These are phyloP conservation scores for Psophia crepitans DNA, from an alignment of 2,113 vertebrate genomes.

Conservation along the genomic window DNA sequence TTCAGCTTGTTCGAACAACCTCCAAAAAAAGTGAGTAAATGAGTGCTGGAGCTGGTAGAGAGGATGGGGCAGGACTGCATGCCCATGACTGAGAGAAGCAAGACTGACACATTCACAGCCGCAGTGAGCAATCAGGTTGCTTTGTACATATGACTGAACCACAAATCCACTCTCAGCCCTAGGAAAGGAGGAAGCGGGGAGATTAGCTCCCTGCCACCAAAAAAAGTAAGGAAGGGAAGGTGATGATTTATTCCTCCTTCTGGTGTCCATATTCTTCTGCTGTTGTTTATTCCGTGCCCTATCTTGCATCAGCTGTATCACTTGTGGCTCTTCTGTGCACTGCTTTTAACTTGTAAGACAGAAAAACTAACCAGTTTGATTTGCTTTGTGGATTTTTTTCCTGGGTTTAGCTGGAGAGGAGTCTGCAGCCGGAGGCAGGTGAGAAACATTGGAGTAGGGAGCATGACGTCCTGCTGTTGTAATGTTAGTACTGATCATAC, in stretches of 20 bases:
- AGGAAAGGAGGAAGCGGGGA: background rate
- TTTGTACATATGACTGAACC: background rate
- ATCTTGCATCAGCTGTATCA: background rate
- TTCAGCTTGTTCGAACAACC: background rate
- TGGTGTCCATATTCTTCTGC: background rate
- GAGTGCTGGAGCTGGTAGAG: background rate
- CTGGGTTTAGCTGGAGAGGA: background rate
- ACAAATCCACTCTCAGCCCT: background rate
- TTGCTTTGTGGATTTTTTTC: background rate
- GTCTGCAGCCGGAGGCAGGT: background rate
- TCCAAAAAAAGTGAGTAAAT: background rate
- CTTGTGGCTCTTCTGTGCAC: rapidly evolving
- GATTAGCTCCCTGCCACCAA: background rate
- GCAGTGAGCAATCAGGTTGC: background rate
- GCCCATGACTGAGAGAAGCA: background rate
- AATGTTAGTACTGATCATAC: background rate
- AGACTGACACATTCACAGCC: background rate
- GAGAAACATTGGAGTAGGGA: background rate
- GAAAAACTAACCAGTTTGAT: background rate
- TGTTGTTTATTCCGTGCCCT: background rate
- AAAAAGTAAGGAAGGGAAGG: background rate
- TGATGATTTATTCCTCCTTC: background rate
- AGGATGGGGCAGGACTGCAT: background rate
- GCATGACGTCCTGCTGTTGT: background rate
- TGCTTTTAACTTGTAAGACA: background rate